A percentile compares a stretch with the other conserved stretches of the same genome.
Evolutionary conservation across 1,140 invertebrate species (phyloP).

Genomic region (Caenorhabditis latens): DNA sequence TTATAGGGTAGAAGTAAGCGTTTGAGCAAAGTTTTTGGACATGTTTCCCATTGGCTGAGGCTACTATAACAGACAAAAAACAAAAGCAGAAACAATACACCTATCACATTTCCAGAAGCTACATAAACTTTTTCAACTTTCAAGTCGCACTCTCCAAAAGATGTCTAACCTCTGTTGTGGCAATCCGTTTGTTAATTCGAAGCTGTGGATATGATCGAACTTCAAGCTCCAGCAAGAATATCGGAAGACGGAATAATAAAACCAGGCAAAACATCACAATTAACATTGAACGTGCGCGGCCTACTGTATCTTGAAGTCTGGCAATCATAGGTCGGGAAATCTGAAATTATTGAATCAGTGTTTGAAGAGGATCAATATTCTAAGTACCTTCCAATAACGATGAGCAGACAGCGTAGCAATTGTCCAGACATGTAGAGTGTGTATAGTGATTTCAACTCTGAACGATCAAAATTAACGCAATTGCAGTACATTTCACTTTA

Average conservation of each 20-base stretch:
- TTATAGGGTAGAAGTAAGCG: background rate
- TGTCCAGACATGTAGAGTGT: constrained; percentile 76
- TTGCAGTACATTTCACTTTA: background rate
- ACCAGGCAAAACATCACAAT: constrained; percentile 71
- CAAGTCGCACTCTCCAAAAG: background rate
- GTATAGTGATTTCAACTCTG: constrained; percentile 72
- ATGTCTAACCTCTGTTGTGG: constrained; percentile 72
- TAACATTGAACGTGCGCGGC: constrained; percentile 69
- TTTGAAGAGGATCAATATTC: background rate
- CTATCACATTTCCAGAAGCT: no score
- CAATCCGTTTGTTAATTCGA: constrained; percentile 68
- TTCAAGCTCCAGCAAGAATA: constrained; percentile 74
- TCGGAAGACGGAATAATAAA: constrained; percentile 73
- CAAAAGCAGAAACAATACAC: no score
- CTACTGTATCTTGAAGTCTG: constrained; percentile 74
- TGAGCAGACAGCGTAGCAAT: constrained; percentile 76
- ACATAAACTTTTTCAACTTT: background rate
- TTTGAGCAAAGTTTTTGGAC: no score
- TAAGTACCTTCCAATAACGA: constrained; percentile 76
- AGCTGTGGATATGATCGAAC: constrained; percentile 70
- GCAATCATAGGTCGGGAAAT: constrained; percentile 77
- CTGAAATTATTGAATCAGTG: constrained; percentile 63
- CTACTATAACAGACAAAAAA: no score
- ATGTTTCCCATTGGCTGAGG: no score
- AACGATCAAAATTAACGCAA: background rate